A percentile compares a stretch with the other conserved stretches of the same genome.
phyloP scores from a whole-genome alignment of 2,113 vertebrate species.

The Etheostoma cragini region DNA sequence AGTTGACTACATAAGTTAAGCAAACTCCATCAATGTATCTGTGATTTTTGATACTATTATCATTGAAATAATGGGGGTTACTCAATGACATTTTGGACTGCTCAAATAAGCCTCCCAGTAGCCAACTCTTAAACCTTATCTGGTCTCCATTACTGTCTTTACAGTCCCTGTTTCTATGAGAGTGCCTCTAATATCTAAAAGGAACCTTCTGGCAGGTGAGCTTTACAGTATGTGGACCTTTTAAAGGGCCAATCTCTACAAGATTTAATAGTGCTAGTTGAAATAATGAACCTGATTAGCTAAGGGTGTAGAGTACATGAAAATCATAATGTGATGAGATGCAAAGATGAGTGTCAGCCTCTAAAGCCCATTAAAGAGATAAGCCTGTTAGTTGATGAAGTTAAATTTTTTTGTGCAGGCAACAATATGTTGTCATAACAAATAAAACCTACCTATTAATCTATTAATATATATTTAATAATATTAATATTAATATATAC shows the following conservation, averaged over 20 bases:
- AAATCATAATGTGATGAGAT: not conserved
- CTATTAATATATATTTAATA: too few relatives aligned
- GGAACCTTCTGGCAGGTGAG: not conserved
- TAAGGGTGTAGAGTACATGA: not conserved
- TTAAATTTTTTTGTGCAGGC: slow-evolving; percentile 39
- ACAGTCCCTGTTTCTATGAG: not conserved
- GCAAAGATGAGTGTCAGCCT: slow-evolving; percentile 7
- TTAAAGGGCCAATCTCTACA: not conserved
- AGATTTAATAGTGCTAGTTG: slow-evolving; percentile 11
- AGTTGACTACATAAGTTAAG: not conserved
- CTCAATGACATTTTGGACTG: not conserved
- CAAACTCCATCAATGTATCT: not conserved
- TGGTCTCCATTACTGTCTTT: not conserved
- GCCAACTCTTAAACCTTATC: not conserved
- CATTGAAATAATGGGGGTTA: not conserved
- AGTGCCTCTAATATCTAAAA: not conserved
- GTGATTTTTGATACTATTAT: not conserved
- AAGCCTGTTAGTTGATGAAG: slow-evolving; percentile 4
- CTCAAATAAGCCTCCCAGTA: not conserved
- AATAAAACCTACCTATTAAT: slow-evolving; percentile 16
- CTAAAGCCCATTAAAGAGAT: slow-evolving; percentile 5
- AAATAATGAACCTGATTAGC: slow-evolving; percentile 25
- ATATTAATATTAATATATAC: too few relatives aligned
- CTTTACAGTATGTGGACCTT: not conserved
- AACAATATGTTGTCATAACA: slow-evolving; percentile 32